phyloP scores from a whole-genome alignment of 2,113 vertebrate genomes.

The Ceuthmochares aereus region DNA sequence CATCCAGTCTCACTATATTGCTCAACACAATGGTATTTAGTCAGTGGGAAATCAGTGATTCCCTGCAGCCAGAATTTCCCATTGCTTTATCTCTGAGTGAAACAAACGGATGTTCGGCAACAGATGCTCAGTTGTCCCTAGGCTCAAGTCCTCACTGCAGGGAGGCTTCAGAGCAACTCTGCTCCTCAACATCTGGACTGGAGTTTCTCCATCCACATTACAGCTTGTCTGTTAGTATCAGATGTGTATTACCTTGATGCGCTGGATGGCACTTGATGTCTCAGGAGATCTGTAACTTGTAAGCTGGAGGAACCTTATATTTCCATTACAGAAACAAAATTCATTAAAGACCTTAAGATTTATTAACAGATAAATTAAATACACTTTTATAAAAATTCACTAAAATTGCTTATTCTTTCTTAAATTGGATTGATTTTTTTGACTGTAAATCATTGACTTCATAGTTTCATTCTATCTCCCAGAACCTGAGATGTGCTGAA shows the following conservation, averaged over 20 bases:
- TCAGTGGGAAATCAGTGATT: neutral
- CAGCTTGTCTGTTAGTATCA: neutral
- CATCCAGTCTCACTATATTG: neutral
- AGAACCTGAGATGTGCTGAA: rapidly evolving
- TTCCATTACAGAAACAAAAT: neutral
- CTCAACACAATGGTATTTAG: neutral
- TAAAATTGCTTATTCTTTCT: neutral
- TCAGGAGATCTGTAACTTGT: neutral
- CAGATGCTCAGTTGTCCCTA: neutral
- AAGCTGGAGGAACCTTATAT: neutral
- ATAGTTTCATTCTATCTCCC: neutral
- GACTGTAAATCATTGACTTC: neutral
- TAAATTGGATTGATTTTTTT: neutral
- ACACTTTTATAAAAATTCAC: neutral
- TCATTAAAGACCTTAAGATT: neutral
- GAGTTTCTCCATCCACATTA: neutral
- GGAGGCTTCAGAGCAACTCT: neutral
- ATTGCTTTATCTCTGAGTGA: neutral
- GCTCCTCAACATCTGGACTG: neutral
- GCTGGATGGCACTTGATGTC: neutral
- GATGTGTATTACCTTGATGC: neutral
- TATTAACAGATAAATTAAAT: neutral
- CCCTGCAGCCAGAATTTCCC: neutral
- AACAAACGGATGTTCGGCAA: neutral
- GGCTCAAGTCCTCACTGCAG: neutral